Conservation (phyloP, 2,888 invertebrate species). For the Lithophane ornitopus region DNA sequence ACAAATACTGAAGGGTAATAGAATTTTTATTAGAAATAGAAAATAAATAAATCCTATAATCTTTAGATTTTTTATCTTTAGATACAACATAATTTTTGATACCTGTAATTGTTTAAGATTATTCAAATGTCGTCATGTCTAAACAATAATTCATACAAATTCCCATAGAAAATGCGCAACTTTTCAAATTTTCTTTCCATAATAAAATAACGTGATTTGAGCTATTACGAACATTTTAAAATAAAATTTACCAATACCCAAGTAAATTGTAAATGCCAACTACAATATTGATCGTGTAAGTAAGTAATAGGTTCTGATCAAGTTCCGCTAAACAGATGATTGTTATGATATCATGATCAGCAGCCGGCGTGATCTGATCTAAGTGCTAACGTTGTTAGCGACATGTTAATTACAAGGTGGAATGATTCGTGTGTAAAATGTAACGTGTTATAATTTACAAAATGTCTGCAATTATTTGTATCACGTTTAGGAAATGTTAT, state of each 20-base stretch:
- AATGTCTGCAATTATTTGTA: conserved; percentile 32
- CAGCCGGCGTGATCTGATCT: conserved; percentile 35
- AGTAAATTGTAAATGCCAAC: conserved; percentile 3
- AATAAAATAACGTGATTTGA: neutral
- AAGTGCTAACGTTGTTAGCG: conserved; percentile 38
- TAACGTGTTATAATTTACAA: conserved; percentile 18
- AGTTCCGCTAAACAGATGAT: conserved; percentile 33
- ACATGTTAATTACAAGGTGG: neutral
- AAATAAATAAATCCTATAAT: neutral
- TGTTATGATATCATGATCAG: conserved; percentile 17
- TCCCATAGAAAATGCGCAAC: neutral
- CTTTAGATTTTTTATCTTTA: neutral
- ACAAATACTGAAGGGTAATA: too few species aligned
- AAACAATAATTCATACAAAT: neutral
- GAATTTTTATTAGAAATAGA: too few species aligned
- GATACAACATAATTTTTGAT: neutral
- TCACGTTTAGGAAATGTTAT: conserved; percentile 41
- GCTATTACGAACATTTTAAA: too few species aligned
- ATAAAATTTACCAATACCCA: neutral
- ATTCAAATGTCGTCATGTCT: neutral
- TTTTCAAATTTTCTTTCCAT: too few species aligned
- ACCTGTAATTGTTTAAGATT: neutral
- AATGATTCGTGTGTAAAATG: conserved; percentile 18
- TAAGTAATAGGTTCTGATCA: conserved; percentile 21
- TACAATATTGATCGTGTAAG: conserved; percentile 18